Base-by-base conservation (phyloP, 2,113 vertebrate genomes). In the Phoenicopterus ruber region DNA sequence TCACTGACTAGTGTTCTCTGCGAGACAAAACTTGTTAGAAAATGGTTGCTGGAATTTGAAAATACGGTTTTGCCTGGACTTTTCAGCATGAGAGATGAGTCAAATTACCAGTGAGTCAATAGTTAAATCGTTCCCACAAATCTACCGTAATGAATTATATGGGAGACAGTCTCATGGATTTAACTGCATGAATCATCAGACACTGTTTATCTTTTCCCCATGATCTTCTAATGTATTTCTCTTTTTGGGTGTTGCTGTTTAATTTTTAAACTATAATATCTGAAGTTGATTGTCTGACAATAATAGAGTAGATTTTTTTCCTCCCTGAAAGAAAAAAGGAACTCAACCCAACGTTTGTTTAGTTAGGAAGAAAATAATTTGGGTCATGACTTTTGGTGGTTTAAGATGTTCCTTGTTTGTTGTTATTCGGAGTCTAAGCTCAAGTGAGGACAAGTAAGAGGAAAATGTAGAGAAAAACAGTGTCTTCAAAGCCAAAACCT, bases 371-470 rank as follows among this genome's bases (percentile, higher is more conserved):
- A 89, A 84, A 73, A 62, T 6, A 44, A 29, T 47, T 67, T n/a
- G 17, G 6, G 6, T 80, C 40, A 67, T 26, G 5, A 62, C 13
- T 91, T 86, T 17, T 26, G 7, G 13, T 50, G 9, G 4, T 36
- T 77, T 69, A 52, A 81, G 28, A 65, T 54, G 14, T 46, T 81
- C 16, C 8, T 73, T 70, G 3, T 26, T 83, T 59, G 13, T 52
- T 65, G 47, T 54, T 83, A n/a, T 49, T 70, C 28, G 81, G 50
- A 74, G 42, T 42, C 25, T 54, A 63, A 86, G 25, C 11, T 78
- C 0, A 0, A 70, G 10, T 22, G 42, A 91, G 4, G 21, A 22
- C 36, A 82, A 67, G 10, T n/a, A 67, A 69, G 13, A 86, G 7
- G 61, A 81, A 82, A 83, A 88, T 38, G 2, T 10, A 69, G 16